Percentiles rank a stretch among this genome's conserved stretches.
phyloP scores from a whole-genome alignment of 1,140 invertebrate genomes.

The Latrodectus geometricus region DNA sequence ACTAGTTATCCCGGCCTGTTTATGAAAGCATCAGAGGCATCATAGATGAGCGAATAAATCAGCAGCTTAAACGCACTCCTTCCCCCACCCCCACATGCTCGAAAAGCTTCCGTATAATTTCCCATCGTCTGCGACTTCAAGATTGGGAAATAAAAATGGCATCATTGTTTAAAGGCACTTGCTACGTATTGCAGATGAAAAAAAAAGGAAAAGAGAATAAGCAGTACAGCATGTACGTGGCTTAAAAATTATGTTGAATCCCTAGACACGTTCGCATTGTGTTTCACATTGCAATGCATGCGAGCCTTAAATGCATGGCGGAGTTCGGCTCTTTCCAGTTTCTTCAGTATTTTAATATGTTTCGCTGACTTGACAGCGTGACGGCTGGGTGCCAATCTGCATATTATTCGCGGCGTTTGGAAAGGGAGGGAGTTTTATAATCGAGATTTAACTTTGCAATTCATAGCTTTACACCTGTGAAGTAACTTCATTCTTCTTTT shows the following conservation, averaged over 20 bases:
- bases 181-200: neutral
- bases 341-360: neutral
- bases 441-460: too few species aligned
- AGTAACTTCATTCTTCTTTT: too few species aligned
- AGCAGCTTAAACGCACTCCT: neutral
- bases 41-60: neutral
- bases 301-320: neutral
- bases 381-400: neutral
- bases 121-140: neutral
- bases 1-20: neutral
- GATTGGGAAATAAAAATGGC: neutral
- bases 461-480: too few species aligned
- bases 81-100: neutral
- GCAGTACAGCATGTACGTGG: neutral
- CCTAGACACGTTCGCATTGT: neutral
- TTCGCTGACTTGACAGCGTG: neutral
- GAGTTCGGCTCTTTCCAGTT: neutral
- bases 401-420: too few species aligned
- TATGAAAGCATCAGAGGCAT: neutral
- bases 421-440: too few species aligned
- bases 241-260: neutral
- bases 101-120: neutral
- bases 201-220: neutral
- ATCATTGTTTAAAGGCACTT: neutral
- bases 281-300: neutral